Evolutionary conservation across 1,140 invertebrate genomes (phyloP).

Genomic region (Monochamus saltuarius): DNA sequence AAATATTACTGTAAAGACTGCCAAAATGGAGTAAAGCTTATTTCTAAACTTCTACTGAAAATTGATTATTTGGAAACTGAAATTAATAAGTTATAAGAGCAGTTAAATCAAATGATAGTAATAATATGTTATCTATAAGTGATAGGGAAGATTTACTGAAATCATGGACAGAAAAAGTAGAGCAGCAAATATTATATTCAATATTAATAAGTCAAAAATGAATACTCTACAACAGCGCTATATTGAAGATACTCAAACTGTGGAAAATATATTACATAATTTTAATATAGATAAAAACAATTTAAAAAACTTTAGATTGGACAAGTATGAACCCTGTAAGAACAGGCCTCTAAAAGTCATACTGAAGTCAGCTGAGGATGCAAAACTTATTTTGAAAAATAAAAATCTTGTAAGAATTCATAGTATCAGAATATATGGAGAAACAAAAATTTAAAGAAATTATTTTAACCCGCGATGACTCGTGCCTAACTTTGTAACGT

Average conservation of each 20-base stretch:
- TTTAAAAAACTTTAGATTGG: constrained; percentile 7
- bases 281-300: constrained; percentile 10
- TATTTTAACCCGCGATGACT: no score
- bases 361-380: constrained; percentile 2
- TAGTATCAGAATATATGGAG: constrained; percentile 10
- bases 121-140: not conserved
- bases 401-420: constrained; percentile 5
- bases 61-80: constrained; percentile 17
- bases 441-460: constrained; percentile 7
- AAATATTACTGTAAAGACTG: constrained; percentile 17
- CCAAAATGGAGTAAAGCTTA: constrained; percentile 17
- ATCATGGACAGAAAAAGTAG: constrained; percentile 10
- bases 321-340: constrained; percentile 9
- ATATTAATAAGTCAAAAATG: constrained; percentile 12
- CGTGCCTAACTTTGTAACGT: no score
- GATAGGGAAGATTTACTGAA: constrained; percentile 13
- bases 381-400: constrained; percentile 12
- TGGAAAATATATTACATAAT: constrained; percentile 5
- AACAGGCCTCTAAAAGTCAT: constrained; percentile 17
- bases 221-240: constrained; percentile 9
- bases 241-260: constrained; percentile 5
- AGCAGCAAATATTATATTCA: constrained; percentile 18
- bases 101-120: constrained; percentile 1
- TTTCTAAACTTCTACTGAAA: constrained; percentile 11
- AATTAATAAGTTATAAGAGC: constrained; percentile 3